Conservation (phyloP, 37 sponge, comb jelly and placozoan genomes). For the Amphimedon queenslandica region DNA sequence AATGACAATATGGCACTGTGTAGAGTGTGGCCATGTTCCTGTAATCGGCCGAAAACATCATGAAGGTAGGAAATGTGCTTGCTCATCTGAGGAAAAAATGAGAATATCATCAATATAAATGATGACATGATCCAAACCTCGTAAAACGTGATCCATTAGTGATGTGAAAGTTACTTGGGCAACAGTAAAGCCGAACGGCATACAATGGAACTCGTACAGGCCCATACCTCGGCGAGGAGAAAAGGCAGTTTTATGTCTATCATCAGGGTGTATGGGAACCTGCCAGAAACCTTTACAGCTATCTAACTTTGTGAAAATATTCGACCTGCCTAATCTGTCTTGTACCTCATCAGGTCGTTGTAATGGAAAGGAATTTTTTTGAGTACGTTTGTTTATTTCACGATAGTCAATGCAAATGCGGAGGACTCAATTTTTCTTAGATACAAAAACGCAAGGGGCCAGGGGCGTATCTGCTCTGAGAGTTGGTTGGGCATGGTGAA, state of each 20-base stretch:
- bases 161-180: slow-evolving; percentile 14
- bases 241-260: slow-evolving; percentile 16
- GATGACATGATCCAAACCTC: slow-evolving; percentile 7
- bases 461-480: no score
- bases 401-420: slow-evolving; percentile 20
- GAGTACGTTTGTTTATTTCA: slow-evolving; percentile 2
- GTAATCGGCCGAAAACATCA: slow-evolving; percentile 13
- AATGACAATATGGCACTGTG: slow-evolving; percentile 1
- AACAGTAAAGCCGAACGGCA: slow-evolving; percentile 32
- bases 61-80: no score
- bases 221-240: slow-evolving; percentile 39
- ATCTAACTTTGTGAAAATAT: slow-evolving; percentile 27
- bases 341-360: slow-evolving; percentile 42
- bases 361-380: slow-evolving; percentile 15
- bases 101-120: slow-evolving; percentile 26
- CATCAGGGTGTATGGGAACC: slow-evolving; percentile 14
- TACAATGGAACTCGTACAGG: slow-evolving; percentile 16
- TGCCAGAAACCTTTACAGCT: slow-evolving; percentile 34
- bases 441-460: slow-evolving; percentile 19
- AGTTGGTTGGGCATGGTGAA: no score
- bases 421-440: slow-evolving; percentile 6
- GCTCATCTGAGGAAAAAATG: no score
- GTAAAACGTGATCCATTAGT: slow-evolving; percentile 19
- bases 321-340: slow-evolving; percentile 10
- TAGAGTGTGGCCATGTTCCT: slow-evolving; percentile 16